A percentile compares a stretch with the other conserved stretches of the same genome.
Evolutionary conservation across 2,888 invertebrate genomes (phyloP).

Genomic region (Drosophila falleni): DNA sequence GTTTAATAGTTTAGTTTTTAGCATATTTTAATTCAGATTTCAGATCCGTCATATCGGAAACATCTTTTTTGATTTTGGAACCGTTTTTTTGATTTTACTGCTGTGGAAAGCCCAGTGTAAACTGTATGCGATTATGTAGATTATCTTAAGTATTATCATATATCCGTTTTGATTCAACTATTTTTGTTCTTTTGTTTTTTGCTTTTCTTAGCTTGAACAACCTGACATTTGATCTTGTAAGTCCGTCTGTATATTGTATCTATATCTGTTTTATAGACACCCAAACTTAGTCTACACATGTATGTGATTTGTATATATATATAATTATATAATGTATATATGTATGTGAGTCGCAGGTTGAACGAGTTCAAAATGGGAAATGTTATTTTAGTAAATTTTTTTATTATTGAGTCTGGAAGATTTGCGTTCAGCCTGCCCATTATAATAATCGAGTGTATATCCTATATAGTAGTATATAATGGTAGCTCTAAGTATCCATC

Average conservation of each 20-base stretch:
- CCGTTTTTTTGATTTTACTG: slow-evolving; percentile 84
- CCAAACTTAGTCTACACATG: slow-evolving; percentile 51
- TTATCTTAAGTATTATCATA: slow-evolving; percentile 26
- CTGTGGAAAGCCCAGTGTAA: slow-evolving; percentile 83
- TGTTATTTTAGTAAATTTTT: background rate
- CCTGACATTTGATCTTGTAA: slow-evolving; percentile 59
- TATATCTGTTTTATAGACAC: slow-evolving; percentile 43
- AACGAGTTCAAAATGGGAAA: slow-evolving; percentile 6
- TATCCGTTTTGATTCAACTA: slow-evolving; percentile 9
- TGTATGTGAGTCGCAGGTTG: slow-evolving; percentile 9
- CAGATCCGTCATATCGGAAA: slow-evolving; percentile 39
- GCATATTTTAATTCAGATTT: slow-evolving; percentile 39
- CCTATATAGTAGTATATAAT: slow-evolving; percentile 6
- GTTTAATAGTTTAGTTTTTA: slow-evolving; percentile 19
- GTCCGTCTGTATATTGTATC: slow-evolving; percentile 36
- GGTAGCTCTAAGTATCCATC: slow-evolving; percentile 6
- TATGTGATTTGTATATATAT: slow-evolving; percentile 16
- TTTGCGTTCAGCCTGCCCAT: slow-evolving; percentile 12
- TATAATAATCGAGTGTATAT: slow-evolving; percentile 17
- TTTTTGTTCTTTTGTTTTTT: slow-evolving; percentile 35
- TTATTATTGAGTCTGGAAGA: slow-evolving; percentile 5
- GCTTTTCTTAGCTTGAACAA: slow-evolving; percentile 54
- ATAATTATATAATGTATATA: slow-evolving; percentile 3
- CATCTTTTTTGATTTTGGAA: slow-evolving; percentile 51
- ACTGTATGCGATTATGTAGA: slow-evolving; percentile 75